Evolutionary conservation across 2,797 vertebrate species (phyloP).

Genomic region (Phalloptychus januarius): DNA sequence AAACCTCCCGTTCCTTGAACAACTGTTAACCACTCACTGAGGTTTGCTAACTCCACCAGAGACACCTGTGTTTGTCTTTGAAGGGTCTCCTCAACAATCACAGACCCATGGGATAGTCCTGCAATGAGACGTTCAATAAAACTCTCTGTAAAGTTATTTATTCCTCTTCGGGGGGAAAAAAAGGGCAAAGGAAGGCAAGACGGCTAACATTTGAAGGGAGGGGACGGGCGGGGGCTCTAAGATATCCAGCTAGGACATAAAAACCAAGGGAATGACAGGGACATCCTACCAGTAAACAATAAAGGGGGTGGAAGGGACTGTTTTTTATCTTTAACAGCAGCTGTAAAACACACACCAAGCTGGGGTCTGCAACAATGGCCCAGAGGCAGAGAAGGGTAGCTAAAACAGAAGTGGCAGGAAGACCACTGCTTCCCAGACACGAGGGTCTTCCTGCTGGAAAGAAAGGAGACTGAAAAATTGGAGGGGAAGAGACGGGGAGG

Average conservation of each 20-base stretch:
- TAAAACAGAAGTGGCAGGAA: conserved; percentile 78
- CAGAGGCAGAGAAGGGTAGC: conserved; percentile 66
- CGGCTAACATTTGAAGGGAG: conserved; percentile 78
- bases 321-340: conserved; percentile 85
- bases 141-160: conserved; percentile 79
- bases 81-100: conserved; percentile 71
- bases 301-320: conserved; percentile 78
- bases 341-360: conserved; percentile 83
- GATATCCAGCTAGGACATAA: conserved; percentile 80
- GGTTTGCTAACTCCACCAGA: conserved; percentile 68
- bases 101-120: conserved; percentile 72
- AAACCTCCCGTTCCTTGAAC: conserved; percentile 56
- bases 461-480: conserved; percentile 59
- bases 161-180: conserved; percentile 64
- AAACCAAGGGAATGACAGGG: conserved; percentile 79
- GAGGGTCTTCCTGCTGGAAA: conserved; percentile 75
- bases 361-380: conserved; percentile 81
- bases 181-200: conserved; percentile 66
- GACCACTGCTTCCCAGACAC: conserved; percentile 78
- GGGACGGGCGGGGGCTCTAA: conserved; percentile 49
- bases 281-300: conserved; percentile 84
- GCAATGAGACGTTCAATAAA: conserved; percentile 78
- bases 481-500: conserved; percentile 58
- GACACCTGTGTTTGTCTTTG: conserved; percentile 82
- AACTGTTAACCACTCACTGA: conserved; percentile 57